A percentile compares a stretch with the other conserved stretches of the same genome.
These are phyloP conservation scores for Lepidocyrtoides sp. DNA, from an alignment of 2,888 invertebrate genomes.

Conservation along the genomic window DNA sequence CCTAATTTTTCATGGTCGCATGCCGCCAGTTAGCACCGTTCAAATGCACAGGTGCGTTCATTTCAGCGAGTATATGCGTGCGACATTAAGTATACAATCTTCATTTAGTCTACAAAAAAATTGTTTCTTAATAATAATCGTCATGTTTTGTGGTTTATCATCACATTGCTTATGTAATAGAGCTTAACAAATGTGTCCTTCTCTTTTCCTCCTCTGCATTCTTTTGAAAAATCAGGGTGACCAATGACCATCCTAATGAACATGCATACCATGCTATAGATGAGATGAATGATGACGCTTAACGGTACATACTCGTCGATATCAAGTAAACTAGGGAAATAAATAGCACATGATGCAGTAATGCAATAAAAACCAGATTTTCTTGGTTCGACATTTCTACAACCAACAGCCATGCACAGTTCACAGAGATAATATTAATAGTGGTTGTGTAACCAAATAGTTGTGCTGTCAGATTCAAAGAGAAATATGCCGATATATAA, in stretches of 20 bases:
- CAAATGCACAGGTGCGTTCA: no score
- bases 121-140: no score
- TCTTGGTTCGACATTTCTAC: constrained; percentile 28
- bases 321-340: constrained; percentile 66
- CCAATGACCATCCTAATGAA: constrained; percentile 37
- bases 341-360: constrained; percentile 9
- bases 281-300: not conserved
- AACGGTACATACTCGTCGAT: constrained; percentile 56
- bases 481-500: constrained; percentile 40
- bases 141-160: no score
- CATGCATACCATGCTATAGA: constrained; percentile 7
- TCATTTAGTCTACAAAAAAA: no score
- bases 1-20: constrained; percentile 80
- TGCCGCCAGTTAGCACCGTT: constrained; percentile 74
- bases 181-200: constrained; percentile 34
- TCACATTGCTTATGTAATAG: constrained; percentile 38
- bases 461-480: not conserved
- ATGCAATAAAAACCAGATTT: constrained; percentile 71
- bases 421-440: not conserved
- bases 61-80: constrained; percentile 45
- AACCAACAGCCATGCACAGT: not conserved
- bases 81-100: no score
- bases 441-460: constrained; percentile 34
- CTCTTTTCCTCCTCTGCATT: not conserved
- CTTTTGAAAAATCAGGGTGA: not conserved